Evolutionary conservation across 1,140 invertebrate genomes (phyloP), one percentile per base, ranked within the genome.

Genomic region (Pseudomyrmex gracilis): DNA sequence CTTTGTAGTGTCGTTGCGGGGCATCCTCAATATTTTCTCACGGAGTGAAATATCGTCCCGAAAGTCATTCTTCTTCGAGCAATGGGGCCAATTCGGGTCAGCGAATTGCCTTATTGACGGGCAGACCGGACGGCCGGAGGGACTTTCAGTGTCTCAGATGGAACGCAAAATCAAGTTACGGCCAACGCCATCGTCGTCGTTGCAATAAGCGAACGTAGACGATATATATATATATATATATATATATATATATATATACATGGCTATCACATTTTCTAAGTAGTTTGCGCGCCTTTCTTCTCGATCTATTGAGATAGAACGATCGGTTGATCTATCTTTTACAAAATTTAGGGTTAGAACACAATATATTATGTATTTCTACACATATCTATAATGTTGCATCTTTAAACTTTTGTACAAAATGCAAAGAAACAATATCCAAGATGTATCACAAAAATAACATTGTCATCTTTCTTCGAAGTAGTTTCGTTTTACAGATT

Each of bases 101-200:
- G 89, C 88, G 90, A 94, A 94, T 94, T 93, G 93, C 92, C 93
- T 94, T 94, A 94, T 94, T 94, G 93, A 93, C 90, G 89, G 86
- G 83, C 89, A 90, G 88, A 91, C 88, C 90, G 88, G 85, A 88
- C 84, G 87, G 85, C 89, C 90, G 86, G 83, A 87, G 91, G 90
- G 90, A 91, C 90, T 89, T 89, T 88, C 85, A 89, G 83, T 89
- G 91, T 92, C 90, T 94, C 93, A 93, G 93, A 94, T 94, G 93
- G 92, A 93, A 91, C 91, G 89, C 85, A 87, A 93, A 94, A 94
- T 94, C 87, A 86, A 93, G 91, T 94, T 94, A 90, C 82, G 77
- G 66, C 76, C 53, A 86, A 89, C 84, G 80, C 74, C 78, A 88
- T 87, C 85, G 85, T 82, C 61, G 61, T 43, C 49, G 22, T 86